Evolutionary conservation across 2,888 invertebrate genomes (phyloP).

Genomic region (Diaperis boleti): DNA sequence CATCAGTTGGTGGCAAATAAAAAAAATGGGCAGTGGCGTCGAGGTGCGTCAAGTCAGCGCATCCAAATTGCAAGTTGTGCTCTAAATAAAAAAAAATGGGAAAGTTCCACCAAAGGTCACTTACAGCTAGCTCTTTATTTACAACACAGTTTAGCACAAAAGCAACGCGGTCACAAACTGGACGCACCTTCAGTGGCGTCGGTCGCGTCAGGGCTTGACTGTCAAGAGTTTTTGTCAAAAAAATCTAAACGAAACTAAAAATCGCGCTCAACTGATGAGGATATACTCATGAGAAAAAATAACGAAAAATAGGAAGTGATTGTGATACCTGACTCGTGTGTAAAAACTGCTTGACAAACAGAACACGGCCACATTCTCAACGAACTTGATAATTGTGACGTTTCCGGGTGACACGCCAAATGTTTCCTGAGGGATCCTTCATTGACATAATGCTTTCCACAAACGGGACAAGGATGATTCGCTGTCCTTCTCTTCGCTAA

Average conservation of each 20-base stretch:
- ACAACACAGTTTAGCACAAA: too few relatives aligned
- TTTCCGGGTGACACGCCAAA: slow-evolving; percentile 93
- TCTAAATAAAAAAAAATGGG: too few relatives aligned
- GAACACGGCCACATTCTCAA: slow-evolving; percentile 97
- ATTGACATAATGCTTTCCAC: slow-evolving; percentile 96
- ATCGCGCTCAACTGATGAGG: slow-evolving; percentile 39
- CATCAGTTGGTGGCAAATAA: slow-evolving; percentile 28
- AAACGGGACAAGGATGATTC: slow-evolving; percentile 94
- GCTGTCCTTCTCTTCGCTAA: slow-evolving; percentile 94
- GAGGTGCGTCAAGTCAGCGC: too few relatives aligned
- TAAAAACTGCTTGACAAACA: slow-evolving; percentile 94
- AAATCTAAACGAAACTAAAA: slow-evolving; percentile 8
- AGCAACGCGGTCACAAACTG: too few relatives aligned
- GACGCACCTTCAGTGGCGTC: neutral
- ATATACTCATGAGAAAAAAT: slow-evolving; percentile 23
- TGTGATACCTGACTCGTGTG: slow-evolving; percentile 87
- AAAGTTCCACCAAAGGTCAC: too few relatives aligned
- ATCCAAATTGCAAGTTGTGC: too few relatives aligned
- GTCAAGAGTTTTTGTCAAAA: slow-evolving; percentile 17
- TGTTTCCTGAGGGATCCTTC: slow-evolving; percentile 94
- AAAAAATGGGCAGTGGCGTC: neutral
- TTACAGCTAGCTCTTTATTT: too few relatives aligned
- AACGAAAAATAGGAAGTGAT: slow-evolving; percentile 14
- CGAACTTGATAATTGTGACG: slow-evolving; percentile 85
- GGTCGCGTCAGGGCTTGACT: slow-evolving; percentile 20